Evolutionary conservation across 2,888 invertebrate genomes (phyloP), one percentile per base, ranked within the genome.

Genomic region (Zelleria hepariella): DNA sequence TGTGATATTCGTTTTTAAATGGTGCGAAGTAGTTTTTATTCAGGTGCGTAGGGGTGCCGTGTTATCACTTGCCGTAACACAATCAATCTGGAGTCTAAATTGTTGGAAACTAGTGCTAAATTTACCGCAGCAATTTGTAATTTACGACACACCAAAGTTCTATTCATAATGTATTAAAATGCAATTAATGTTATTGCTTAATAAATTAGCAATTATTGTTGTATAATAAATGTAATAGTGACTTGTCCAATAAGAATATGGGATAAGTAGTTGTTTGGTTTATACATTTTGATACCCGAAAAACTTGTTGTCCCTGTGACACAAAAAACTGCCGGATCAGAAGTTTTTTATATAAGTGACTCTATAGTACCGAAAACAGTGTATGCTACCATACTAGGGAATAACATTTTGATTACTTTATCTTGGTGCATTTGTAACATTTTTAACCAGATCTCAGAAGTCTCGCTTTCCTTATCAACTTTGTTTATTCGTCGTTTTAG

Each of bases 71-170:
- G 32, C 32, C 4, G 32, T n/a, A n/a, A n/a, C n/a, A n/a, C n/a
- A 32, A 42, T 42, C 15, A 42, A 42, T 42, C 32, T 42, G 32
- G 32, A 42, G 51, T 8, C n/a, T 51, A 51, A 51, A 51, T 51
- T 5, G 51, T 21, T 51, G 51, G 51, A 20, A 51, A 51, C 2
- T 56, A 56, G 42, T 56, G 32, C 27, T 56, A 26, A 23, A 26
- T 21, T 51, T 21, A 61, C 58, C 60, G 62, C 63, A 67, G 64
- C 62, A 62, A 60, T 64, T 56, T 69, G 66, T 69, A 71, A 68
- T 66, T 68, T 77, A 77, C 82, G 82, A 84, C 78, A 86, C 86
- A 86, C 87, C 87, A 87, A 87, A 87, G 87, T 80, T 85, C 10
- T 10, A 80, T 78, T 77, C 75, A 72, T 77, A 74, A 67, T 70